phyloP scores from a whole-genome alignment of 2,888 invertebrate species.

The Apamea crenata region DNA sequence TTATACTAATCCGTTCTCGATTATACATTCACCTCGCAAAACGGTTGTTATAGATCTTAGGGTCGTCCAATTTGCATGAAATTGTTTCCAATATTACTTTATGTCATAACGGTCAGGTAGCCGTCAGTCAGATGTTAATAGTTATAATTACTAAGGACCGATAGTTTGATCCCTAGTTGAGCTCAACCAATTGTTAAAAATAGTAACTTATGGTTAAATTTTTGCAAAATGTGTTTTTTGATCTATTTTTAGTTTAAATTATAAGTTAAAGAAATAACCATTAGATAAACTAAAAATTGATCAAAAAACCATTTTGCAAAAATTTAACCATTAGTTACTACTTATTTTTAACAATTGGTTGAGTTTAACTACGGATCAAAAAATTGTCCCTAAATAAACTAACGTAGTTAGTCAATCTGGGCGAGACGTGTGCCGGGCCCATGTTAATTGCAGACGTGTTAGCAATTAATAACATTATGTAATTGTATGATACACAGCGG shows the following conservation, averaged over 20 bases:
- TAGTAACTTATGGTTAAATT: too few species aligned
- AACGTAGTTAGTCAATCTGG: constrained; percentile 11
- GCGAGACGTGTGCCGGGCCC: neutral
- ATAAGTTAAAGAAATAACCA: too few species aligned
- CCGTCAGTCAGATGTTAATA: constrained; percentile 19
- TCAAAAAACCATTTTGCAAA: too few species aligned
- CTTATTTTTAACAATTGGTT: too few species aligned
- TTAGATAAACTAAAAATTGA: too few species aligned
- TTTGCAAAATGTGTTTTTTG: too few species aligned
- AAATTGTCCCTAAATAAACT: neutral
- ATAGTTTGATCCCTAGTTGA: too few species aligned
- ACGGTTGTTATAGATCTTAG: constrained; percentile 52
- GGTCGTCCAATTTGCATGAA: constrained; percentile 56
- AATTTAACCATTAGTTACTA: too few species aligned
- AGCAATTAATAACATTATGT: constrained; percentile 8
- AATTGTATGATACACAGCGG: neutral
- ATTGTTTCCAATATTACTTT: constrained; percentile 57
- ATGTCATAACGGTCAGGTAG: constrained; percentile 16
- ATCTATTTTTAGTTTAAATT: too few species aligned
- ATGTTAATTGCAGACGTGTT: constrained; percentile 1
- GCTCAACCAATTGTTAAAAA: too few species aligned
- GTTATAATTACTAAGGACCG: neutral
- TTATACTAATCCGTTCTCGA: constrained; percentile 49
- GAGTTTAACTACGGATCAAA: too few species aligned
- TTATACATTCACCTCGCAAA: constrained; percentile 61